Evolutionary conservation across 2,888 invertebrate species (phyloP), one percentile per base, ranked within the genome.

Genomic region (Cerastis rubricosa): DNA sequence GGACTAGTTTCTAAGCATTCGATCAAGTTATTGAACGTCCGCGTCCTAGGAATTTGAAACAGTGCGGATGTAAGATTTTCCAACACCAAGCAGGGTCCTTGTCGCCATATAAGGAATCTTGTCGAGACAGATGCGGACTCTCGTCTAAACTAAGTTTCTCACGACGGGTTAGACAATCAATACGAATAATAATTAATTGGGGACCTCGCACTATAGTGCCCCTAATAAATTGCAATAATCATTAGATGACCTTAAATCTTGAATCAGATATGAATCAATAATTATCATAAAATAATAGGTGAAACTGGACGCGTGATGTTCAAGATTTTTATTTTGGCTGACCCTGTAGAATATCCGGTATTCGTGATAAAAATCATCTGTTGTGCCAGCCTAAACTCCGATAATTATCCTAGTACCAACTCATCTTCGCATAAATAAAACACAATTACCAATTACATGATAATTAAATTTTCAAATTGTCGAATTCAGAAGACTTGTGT

Each of bases 321-420:
- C 67, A 80, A 74, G 22, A 73, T 72, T 83, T 84, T 81, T 77
- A 69, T 76, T 74, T 75, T 25, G 54, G 68, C 51, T 83, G 80
- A 79, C 86, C 88, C 73, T 87, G 87, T 78, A 71, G 49, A 65
- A 75, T 81, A 89, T 89, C 89, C 90, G 86, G 89, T 87, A 80
- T 81, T 85, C 87, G 87, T 89, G 89, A 85, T 89, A 77, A 85
- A 77, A 84, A 88, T 86, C 76, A 85, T 85, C 84, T 87, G 79
- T n/a, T 73, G 40, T 43, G 9, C 76, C 65, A 74, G 73, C 67
- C 66, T 59, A 43, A 79, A 80, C 59, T 78, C 43, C 12, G 74
- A 73, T 82, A 81, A 83, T 87, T 81, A 78, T 80, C 73, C 76
- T 54, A 74, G 29, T 61, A 70, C 70, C 40, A 12, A 87, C 82